Evolutionary conservation across 2,113 vertebrate species (phyloP), one percentile per base, ranked within the genome.

Genomic region (Myiagra hebetior): DNA sequence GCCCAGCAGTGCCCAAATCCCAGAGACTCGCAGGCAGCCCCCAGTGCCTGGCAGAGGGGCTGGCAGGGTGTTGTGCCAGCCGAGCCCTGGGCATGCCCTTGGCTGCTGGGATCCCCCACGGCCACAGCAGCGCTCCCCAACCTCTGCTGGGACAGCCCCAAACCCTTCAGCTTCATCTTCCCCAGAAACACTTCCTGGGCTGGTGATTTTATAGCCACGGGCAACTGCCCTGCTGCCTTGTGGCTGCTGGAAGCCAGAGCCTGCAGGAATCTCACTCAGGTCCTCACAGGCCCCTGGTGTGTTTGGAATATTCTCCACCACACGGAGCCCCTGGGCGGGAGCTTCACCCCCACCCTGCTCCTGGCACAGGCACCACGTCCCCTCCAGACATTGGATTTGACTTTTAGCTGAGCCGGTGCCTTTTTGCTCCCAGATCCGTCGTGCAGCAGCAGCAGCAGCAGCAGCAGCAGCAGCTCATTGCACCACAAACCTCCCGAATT

Each of bases 391-490:
- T 22, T 3, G 2, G 8, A 1, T 47, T 39, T 63, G 10, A 6
- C 16, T 65, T 93, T 75, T 11, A 39, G 67, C 49, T 68, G 46
- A 33, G 56, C 60, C 2, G 2, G 0, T 70, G 60, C 27, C 89
- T 76, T 46, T 56, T 3, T 53, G 47, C 64, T 37, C 59, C 28
- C 50, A 12, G 33, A 14, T 6, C 23, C 6, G 52, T 84, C 80
- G 0, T 15, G 89, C 86, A 60, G 30, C n/a, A 2, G 87, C 89
- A 76, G 89, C 89, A 76, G 39, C 89, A 76, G 89, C 89, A 76
- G 39, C 86, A 60, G 30, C n/a, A 2, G 87, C 89, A 76, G 89
- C 89, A 76, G 39, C 79, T 94, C 55, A 0, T n/a, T 49, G 53
- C 37, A n/a, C 50, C 78, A 1, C 68, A 42, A 26, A 44, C 11